These are phyloP conservation scores for Rhagoletis pomonella DNA, from an alignment of 1,140 invertebrate species.

Conservation along the genomic window DNA sequence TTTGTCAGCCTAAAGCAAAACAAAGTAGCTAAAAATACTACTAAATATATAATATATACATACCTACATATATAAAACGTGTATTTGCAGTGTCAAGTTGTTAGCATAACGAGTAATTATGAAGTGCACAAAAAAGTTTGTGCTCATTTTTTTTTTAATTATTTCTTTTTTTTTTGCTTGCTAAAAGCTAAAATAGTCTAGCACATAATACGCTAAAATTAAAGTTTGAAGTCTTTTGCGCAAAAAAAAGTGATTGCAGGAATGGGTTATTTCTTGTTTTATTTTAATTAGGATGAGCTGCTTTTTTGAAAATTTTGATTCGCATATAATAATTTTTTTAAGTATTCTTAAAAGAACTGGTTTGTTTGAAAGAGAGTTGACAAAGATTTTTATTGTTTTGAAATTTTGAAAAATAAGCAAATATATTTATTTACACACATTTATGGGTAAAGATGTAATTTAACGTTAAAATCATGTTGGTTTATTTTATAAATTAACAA, in stretches of 20 bases:
- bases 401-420: background rate
- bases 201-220: background rate
- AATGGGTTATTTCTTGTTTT: background rate
- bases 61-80: background rate
- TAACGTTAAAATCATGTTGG: too few relatives aligned
- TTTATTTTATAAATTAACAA: too few relatives aligned
- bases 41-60: background rate
- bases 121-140: constrained; percentile 26
- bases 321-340: background rate
- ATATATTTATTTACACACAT: too few relatives aligned
- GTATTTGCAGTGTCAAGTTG: constrained; percentile 33
- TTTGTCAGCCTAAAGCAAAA: constrained; percentile 33
- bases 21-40: background rate
- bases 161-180: background rate
- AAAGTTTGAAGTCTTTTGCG: constrained; percentile 38
- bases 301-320: background rate
- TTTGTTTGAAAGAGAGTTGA: background rate
- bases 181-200: background rate
- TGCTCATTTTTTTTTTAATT: background rate
- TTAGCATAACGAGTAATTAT: constrained; percentile 42
- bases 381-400: background rate
- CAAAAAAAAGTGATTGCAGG: constrained; percentile 49
- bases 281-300: too few relatives aligned
- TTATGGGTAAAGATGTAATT: too few relatives aligned
- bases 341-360: background rate